These are phyloP conservation scores for Salmo trutta DNA, from an alignment of 2,797 vertebrate species.

Conservation along the genomic window DNA sequence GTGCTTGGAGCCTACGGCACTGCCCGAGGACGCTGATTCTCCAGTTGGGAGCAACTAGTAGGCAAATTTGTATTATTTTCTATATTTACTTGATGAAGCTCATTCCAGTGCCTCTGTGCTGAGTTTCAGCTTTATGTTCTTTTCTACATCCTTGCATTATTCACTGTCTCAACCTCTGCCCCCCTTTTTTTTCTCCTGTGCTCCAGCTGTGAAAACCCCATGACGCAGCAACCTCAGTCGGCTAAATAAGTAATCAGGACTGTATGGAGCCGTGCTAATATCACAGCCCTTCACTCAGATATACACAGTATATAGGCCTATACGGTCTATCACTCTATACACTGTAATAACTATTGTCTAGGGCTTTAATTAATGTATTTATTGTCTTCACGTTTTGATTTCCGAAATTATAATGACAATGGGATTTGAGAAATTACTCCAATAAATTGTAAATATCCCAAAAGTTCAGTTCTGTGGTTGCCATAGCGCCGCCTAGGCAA, in stretches of 20 bases:
- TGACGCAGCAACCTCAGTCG: not conserved
- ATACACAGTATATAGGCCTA: too few relatives aligned
- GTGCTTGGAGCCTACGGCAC: constrained; percentile 29
- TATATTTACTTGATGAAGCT: constrained; percentile 1
- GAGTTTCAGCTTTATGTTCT: not conserved
- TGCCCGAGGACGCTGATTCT: constrained; percentile 20
- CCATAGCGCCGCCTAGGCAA: too few relatives aligned
- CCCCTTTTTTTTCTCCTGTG: constrained; percentile 21
- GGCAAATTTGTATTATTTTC: not conserved
- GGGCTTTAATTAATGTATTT: not conserved
- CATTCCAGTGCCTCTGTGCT: not conserved
- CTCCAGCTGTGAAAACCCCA: constrained; percentile 18
- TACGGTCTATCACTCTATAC: not conserved
- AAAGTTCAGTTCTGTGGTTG: not conserved
- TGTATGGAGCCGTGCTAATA: not conserved
- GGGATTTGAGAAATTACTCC: not conserved
- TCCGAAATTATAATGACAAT: not conserved
- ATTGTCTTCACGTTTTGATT: not conserved
- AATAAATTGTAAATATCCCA: not conserved
- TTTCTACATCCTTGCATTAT: constrained; percentile 21
- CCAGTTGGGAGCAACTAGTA: constrained; percentile 20
- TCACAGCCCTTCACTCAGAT: not conserved
- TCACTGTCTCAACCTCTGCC: constrained; percentile 16
- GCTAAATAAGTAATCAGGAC: constrained; percentile 33
- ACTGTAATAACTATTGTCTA: not conserved